Evolutionary conservation across 2,113 vertebrate genomes (phyloP), one percentile per base, ranked within the genome.

Genomic region (Muntiacus muntjak): DNA sequence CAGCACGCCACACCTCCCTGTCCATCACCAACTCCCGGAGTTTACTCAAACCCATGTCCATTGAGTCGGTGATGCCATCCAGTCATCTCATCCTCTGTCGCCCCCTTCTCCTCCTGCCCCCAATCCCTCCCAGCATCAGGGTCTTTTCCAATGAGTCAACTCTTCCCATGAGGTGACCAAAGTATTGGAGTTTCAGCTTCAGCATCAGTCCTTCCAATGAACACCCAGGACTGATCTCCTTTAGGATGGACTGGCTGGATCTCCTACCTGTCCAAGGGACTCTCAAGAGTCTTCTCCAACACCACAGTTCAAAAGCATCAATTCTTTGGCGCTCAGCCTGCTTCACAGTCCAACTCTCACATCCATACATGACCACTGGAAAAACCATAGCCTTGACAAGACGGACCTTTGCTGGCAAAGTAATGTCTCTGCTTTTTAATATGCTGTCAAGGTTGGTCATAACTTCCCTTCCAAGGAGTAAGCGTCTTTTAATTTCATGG

Each of bases 241-340:
- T 64, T 16, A 33, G 60, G 14, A 64, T 33, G 14, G 14, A 64
- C 30, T 64, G 14, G 14, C 16, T 64, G 60, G 15, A 64, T 1
- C 6, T 64, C 60, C 6, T 64, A 33, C 6, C 14, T 16, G 60
- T 64, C 30, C 60, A 64, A 64, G 30, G 3, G 30, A 33, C 30
- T 16, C 60, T 3, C 30, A 64, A 64, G 60, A 33, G 60, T 64
- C 60, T 64, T 30, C 30, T 64, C 14, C 6, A 64, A 64, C 6
- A 33, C 30, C 30, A 62, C 14, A 64, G 14, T 64, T 33, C 60
- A 64, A 64, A 62, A 64, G 6, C 60, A 64, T 33, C 30, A 64
- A 64, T 33, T 62, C 14, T 62, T 62, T 0, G 0, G 30, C 0
- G 0, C 28, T 62, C 30, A 62, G 60, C 30, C 7, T 33, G 16